Base-by-base conservation (phyloP, 2,113 vertebrate genomes). In the Phalacrocorax pelagicus region DNA sequence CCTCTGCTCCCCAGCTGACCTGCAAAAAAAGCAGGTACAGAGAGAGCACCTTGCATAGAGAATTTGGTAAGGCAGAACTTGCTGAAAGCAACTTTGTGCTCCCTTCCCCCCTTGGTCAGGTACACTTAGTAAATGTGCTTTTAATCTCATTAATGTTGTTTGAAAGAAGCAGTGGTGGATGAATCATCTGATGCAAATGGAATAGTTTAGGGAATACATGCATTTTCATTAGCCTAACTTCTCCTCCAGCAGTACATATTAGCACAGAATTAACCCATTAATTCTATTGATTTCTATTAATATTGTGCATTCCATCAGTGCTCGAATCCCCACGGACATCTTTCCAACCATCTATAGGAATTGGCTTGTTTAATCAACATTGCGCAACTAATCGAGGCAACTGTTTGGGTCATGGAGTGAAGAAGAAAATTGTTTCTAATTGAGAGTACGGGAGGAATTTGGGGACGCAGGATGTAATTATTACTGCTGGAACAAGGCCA, bases 201-300 rank as follows among this genome's bases (percentile, higher is more conserved):
- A 95, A 91, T 49, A 77, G 96, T 96, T 95, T 73, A 83, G 94
- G 94, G 96, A 95, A 96, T 92, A 92, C 91, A 89, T 94, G 81
- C 77, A 85, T 96, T 97, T 97, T 96, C 95, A 97, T 97, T 97
- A 97, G 81, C 81, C 83, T 81, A 46, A 86, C 94, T 96, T 96
- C 94, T 94, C 87, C 88, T 88, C 66, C 88, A 81, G 93, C 71
- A 52, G 77, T 89, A 40, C 23, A 42, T 94, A 87, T 95, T 95
- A 95, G 91, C 80, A 71, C 4, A 6, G 94, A 96, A 97, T 96
- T 97, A 97, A 97, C 94, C 94, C 97, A 91, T 97, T 97, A 95
- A 95, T 97, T 96, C 91, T 86, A 97, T 96, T 77, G 97, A 97
- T 97, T 94, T 87, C 93, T 78, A 93, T 96, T 95, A 96, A 96